Base-by-base conservation (phyloP, 2,113 vertebrate genomes). In the Osmerus mordax region DNA sequence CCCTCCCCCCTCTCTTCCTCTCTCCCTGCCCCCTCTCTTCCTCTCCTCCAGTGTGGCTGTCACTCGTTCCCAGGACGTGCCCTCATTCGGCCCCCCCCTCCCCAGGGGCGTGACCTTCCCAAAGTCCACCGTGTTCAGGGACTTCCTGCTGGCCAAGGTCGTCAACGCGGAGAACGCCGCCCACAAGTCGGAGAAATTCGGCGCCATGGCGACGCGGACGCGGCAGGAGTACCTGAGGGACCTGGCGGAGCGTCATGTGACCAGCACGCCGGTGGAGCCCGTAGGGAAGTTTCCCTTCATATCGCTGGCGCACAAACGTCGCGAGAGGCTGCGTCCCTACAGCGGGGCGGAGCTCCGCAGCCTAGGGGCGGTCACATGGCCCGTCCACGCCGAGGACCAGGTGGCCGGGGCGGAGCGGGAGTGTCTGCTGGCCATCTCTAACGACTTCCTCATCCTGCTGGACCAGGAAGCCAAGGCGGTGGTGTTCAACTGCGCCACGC, bases 91-190 rank as follows among this genome's bases (percentile, higher is more conserved):
- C 69, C 96, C 96, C 59, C 95, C 96, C 52, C 95, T 98, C 81
- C 96, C 96, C 7, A 96, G 95, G 91, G 95, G 94, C 0, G 94
- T 98, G 82, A 98, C 95, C 0, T 98, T 98, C 88, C 96, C 96
- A 28, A 98, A 98, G 83, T 98, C 96, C 65, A 94, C 95, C 0
- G 96, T 98, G 64, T 98, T 98, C 89, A 94, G 96, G 95, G 96
- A 98, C 94, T 98, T 98, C 87, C 91, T 98, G 71, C 80, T 98
- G 78, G 93, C 95, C 82, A 98, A 98, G 92, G 95, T 98, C 75
- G 97, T 98, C 82, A 98, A 98, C 68, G 96, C 95, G 3, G 96
- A 98, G 88, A 98, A 97, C 74, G 96, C 96, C 41, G 96, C 96
- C 81, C 96, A 98, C 83, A 98, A 98, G 86, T 98, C 96, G 0